Evolutionary conservation across 2,888 invertebrate genomes (phyloP).

Genomic region (Leucozona laternaria): DNA sequence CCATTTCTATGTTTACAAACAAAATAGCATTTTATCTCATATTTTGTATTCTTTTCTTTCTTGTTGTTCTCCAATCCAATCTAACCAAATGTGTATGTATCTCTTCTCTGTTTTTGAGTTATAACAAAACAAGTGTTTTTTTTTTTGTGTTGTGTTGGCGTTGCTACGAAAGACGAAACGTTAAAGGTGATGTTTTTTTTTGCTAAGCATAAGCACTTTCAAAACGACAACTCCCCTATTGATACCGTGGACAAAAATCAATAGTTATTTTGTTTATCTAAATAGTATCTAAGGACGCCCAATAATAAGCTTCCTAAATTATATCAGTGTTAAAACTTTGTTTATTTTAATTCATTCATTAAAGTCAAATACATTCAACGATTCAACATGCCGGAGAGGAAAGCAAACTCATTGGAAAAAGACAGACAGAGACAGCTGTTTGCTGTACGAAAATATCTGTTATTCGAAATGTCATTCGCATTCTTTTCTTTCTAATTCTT

Average conservation of each 20-base stretch:
- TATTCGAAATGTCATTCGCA: constrained; percentile 15
- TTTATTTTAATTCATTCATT: background rate
- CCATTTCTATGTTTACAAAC: no score
- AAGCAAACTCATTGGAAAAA: background rate
- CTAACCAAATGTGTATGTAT: no score
- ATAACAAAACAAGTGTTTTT: constrained; percentile 33
- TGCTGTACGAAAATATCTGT: constrained; percentile 18
- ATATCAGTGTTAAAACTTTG: background rate
- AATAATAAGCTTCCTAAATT: background rate
- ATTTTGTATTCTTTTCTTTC: no score
- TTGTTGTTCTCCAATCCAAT: no score
- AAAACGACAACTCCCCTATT: background rate
- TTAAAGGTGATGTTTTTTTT: no score
- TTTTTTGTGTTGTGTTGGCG: background rate
- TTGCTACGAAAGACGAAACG: background rate
- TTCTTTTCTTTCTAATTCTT: background rate
- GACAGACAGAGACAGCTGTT: background rate
- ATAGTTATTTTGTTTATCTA: constrained; percentile 23
- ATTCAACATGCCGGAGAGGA: background rate
- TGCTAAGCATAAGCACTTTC: background rate
- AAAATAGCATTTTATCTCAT: no score
- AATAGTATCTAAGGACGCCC: constrained; percentile 29
- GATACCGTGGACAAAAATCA: background rate
- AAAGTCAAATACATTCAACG: background rate
- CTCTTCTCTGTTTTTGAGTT: no score